Evolutionary conservation across 2,797 vertebrate genomes (phyloP), one percentile per base, ranked within the genome.

Genomic region (Anguilla obscura): DNA sequence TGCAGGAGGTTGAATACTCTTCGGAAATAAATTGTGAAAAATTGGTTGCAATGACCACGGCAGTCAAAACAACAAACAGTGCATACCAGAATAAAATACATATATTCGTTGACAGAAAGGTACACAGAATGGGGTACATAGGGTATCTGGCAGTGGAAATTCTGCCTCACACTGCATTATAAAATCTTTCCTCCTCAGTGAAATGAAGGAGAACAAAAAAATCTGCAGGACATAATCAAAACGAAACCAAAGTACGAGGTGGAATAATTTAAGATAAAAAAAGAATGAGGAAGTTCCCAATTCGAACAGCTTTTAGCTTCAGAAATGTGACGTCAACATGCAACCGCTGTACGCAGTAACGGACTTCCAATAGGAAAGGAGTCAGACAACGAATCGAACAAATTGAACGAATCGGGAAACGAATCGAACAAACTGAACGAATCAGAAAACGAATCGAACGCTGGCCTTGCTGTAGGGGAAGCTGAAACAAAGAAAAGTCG

Each of bases 291-390:
- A 83, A 83, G 8, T 82, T 82, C 40, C 45, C 5, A 1, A 24
- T 82, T 18, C 24, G 24, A 48, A 50, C 7, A n/a, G 24, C 79
- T 82, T 50, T 21, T 21, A 5, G 16, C 40, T 84, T 27, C 27
- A 30, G 45, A 48, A 52, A 84, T 58, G 48, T 60, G n/a, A 16
- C 18, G 9, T 80, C 18, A 48, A 2, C 76, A 27, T 18, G 82
- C n/a, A 87, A 83, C 60, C 24, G 58, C n/a, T 33, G 86, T n/a
- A 50, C 50, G 54, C 86, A 66, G n/a, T 83, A 84, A 71, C n/a
- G 18, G 40, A 33, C 27, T 56, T 33, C 52, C 3, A 3, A 16
- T 0, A 30, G 10, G n/a, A 74, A 56, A 9, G 27, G 30, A 8
- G 36, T n/a, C 33, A n/a, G 63, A 24, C 5, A 66, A 40, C 40